Base-by-base conservation (phyloP, 2,888 invertebrate species). In the Drosophila fulvimacula region DNA sequence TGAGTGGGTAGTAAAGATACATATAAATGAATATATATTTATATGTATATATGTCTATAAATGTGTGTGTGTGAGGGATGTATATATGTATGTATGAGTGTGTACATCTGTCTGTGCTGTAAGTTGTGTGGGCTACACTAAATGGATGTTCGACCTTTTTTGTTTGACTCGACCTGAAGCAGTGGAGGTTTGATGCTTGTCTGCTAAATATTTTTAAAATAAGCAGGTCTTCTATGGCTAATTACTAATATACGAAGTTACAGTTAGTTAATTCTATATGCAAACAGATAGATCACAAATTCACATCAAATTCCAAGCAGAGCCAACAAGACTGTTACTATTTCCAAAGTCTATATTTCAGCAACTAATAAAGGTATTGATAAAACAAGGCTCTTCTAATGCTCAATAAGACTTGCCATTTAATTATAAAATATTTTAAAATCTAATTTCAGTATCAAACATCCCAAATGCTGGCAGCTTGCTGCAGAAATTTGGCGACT, bases 101-200 rank as follows among this genome's bases (percentile, higher is more conserved):
- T 17, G 30, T 19, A 27, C n/a, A 21, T 2, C 24, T 19, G 11
- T 30, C 36, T 65, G 46, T 71, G 60, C 49, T 36, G 41, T 46
- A 59, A 75, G 46, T 74, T 69, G 41, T 63, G 17, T 30, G 46
- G 52, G 57, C 48, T 27, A 53, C 72, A 42, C 76, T 46, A 73
- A 77, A 76, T 64, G 74, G 52, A 61, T 71, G 79, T 59, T 64
- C 49, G 55, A 68, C 71, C 68, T 52, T 69, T 73, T 63, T 69
- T 60, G 63, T 59, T 71, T 44, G 42, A 41, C 46, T 53, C 34
- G 21, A 36, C 46, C 52, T 17, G 38, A 57, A 36, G 42, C 15
- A 13, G 58, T 13, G 11, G n/a, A 64, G 53, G 30, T 52, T 32
- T 38, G 7, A 2, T 44, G 49, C 17, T 7, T 61, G 53, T 36